Evolutionary conservation across 2,113 vertebrate species (phyloP), one percentile per base, ranked within the genome.

Genomic region (Cervus canadensis): DNA sequence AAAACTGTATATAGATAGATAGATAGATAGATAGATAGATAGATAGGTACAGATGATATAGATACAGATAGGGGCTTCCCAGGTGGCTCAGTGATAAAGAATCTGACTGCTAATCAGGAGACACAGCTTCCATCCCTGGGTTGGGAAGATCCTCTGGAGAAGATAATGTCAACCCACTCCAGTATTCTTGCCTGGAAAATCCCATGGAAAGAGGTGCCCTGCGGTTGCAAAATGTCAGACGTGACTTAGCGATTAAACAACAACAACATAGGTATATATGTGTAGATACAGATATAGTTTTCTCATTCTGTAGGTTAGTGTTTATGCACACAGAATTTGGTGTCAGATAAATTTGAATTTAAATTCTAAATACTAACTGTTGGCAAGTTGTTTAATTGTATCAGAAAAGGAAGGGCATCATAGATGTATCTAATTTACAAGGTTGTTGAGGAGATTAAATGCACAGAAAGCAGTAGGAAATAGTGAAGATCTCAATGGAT

Each of bases 231-330:
- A 76, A 76, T 26, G 40, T 26, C 71, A 43, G 40, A 76, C 23
- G 2, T 14, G 40, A 43, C 71, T 43, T 26, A 43, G 71, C 0
- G 1, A 76, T 12, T 76, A 76, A 76, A 43, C 40, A 74, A 6
- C 33, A n/a, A 67, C 67, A 76, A 76, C 11, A 26, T 26, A 76
- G 71, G 23, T 43, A 12, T 71, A 3, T 76, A 43, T 12, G 40
- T 43, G 45, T 6, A 33, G 15, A 19, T 6, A 19, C 45, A 81
- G 28, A 2, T 26, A 4, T 5, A 0, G 25, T 6, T 10, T 28
- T 36, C 62, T 52, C 19, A 2, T 59, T 43, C 25, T 11, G 5
- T 26, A 43, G 3, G n/a, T 43, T 26, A 9, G 33, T 19, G 5
- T 57, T 28, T 12, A 50, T n/a, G 10, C 81, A 52, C 81, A 5